Base-by-base conservation (phyloP, 2,888 invertebrate species). In the Crematogaster levior region DNA sequence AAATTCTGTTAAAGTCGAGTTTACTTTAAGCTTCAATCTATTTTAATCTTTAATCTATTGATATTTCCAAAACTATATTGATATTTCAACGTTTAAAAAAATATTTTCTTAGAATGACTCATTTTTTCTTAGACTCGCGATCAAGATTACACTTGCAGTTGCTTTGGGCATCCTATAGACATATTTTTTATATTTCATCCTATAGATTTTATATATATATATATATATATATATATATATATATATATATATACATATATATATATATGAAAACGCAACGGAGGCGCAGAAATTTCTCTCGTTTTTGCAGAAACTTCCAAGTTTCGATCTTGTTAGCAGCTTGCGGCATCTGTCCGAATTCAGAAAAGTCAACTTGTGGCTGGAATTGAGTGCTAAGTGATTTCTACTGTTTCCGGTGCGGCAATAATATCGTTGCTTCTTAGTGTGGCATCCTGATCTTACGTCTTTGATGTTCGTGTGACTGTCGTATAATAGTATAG, bases 301-400 rank as follows among this genome's bases (percentile, higher is more conserved):
- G 83, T 82, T 84, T 85, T 85, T 58, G 80, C 81, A 82, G 18
- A 85, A 88, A 84, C 83, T 88, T 66, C 51, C 79, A 85, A 83
- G 81, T 68, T 68, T 48, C 63, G 82, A 85, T 70, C 30, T 43
- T 40, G 68, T 63, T 65, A 68, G 63, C 79, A 81, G 84, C 65
- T 83, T 79, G 86, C 63, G 81, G 82, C 79, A 37, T 75, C 82
- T 51, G 40, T 40, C 58, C 65, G 80, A 58, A 79, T 75, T 66
- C 68, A 81, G 89, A 89, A 90, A 90, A 92, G 90, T 90, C 91
- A 89, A 91, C 86, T 68, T 46, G 83, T 60, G 83, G 74, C 77
- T 61, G 80, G 81, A 88, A 89, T 90, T 88, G 85, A 79, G 82
- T 72, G 84, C 89, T 90, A 92, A 92, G 92, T 92, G 92, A 92